phyloP scores from a whole-genome alignment of 2,113 vertebrate species.

The Phycodurus eques region DNA sequence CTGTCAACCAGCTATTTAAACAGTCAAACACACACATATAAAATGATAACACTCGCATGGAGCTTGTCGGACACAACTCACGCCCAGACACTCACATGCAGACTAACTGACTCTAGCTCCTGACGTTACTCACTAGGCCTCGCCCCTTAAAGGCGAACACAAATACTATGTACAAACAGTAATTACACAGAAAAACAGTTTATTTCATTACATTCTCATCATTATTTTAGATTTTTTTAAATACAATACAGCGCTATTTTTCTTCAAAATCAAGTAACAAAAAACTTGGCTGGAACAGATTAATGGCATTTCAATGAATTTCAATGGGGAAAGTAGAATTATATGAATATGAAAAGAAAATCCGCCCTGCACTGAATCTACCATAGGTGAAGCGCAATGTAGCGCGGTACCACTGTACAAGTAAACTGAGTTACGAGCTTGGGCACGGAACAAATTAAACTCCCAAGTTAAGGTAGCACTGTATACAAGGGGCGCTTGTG shows the following conservation, averaged over 20 bases:
- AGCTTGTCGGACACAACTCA: neutral
- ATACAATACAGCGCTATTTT: neutral
- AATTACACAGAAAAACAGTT: too few relatives aligned
- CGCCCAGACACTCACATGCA: neutral
- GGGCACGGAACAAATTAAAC: neutral
- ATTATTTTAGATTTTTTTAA: neutral
- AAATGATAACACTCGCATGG: neutral
- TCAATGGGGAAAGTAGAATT: too few relatives aligned
- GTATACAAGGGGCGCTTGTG: neutral
- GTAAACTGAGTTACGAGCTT: neutral
- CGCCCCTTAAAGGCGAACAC: neutral
- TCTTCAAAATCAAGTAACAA: neutral
- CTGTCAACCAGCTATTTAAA: too few relatives aligned
- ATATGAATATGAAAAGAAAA: too few relatives aligned
- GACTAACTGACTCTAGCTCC: neutral
- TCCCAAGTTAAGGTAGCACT: neutral
- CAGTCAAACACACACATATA: neutral
- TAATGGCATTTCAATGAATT: neutral
- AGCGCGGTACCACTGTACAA: too few relatives aligned
- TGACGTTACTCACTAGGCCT: neutral
- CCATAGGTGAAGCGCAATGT: too few relatives aligned
- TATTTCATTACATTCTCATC: too few relatives aligned
- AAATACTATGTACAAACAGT: too few relatives aligned
- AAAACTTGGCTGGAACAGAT: neutral
- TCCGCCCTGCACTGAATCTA: too few relatives aligned